A percentile compares a stretch with the other conserved stretches of the same genome.
Evolutionary conservation across 2,888 invertebrate genomes (phyloP).

Genomic region (Argyra leucocephala): DNA sequence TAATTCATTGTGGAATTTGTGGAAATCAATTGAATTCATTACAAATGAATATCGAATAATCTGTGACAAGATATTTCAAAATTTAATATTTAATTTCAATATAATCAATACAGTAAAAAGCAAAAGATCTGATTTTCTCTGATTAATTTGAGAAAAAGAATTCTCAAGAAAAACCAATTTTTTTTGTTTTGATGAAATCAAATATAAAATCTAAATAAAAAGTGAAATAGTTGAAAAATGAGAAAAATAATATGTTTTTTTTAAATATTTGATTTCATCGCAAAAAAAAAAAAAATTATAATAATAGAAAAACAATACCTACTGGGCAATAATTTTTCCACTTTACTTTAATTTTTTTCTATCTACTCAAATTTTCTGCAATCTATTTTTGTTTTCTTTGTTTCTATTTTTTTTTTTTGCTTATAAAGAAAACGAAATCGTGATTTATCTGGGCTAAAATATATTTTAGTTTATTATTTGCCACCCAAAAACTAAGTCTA

Average conservation of each 20-base stretch:
- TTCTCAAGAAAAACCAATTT: too few relatives aligned
- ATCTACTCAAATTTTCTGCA: not conserved
- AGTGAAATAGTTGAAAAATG: not conserved
- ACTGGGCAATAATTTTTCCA: slow-evolving; percentile 6
- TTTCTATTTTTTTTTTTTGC: too few relatives aligned
- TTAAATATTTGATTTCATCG: slow-evolving; percentile 6
- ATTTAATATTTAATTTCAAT: too few relatives aligned
- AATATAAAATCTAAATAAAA: not conserved
- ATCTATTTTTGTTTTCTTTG: not conserved
- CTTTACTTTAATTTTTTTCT: not conserved
- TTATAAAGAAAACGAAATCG: slow-evolving; percentile 2
- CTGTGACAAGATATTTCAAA: too few relatives aligned
- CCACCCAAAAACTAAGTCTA: not conserved
- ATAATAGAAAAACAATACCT: not conserved
- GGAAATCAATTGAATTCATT: too few relatives aligned
- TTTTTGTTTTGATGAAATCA: not conserved
- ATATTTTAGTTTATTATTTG: not conserved
- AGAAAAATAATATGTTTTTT: not conserved
- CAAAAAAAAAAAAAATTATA: not conserved
- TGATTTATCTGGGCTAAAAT: slow-evolving; percentile 4
- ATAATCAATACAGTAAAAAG: too few relatives aligned
- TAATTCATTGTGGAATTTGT: too few relatives aligned
- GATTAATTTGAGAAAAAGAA: too few relatives aligned
- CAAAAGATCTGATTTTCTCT: too few relatives aligned
- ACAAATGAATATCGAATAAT: too few relatives aligned